Percentiles rank a stretch among this genome's conserved stretches.
phyloP scores from a whole-genome alignment of 2,113 vertebrate genomes.

The Athene cunicularia region DNA sequence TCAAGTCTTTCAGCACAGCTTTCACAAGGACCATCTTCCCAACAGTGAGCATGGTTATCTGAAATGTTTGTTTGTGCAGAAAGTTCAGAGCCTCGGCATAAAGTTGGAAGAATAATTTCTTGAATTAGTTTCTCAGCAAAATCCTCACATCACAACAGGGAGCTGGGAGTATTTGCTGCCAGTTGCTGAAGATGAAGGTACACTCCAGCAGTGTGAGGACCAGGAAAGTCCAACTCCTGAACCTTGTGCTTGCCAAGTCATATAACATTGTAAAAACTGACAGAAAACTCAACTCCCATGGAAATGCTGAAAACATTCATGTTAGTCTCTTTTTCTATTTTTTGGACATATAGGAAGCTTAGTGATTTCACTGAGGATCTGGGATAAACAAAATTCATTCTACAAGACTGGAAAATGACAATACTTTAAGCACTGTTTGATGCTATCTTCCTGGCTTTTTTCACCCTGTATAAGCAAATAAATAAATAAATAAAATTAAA shows the following conservation, averaged over 20 bases:
- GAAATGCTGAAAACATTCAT: background rate
- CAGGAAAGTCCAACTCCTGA: background rate
- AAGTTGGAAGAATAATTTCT: background rate
- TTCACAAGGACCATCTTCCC: background rate
- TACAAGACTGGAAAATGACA: background rate
- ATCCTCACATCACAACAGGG: background rate
- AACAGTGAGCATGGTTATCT: rapidly evolving
- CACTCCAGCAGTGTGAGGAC: background rate
- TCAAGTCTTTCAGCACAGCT: background rate
- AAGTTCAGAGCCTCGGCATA: background rate
- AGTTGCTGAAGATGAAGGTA: background rate
- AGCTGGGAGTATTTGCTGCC: background rate
- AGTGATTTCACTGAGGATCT: background rate
- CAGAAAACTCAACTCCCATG: background rate
- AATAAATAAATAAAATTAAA: background rate
- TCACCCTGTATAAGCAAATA: background rate
- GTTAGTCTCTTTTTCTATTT: background rate
- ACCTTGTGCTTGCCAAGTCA: background rate
- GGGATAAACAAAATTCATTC: background rate
- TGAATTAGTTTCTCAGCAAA: background rate
- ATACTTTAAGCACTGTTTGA: background rate
- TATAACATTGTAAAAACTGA: background rate
- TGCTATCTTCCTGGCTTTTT: background rate
- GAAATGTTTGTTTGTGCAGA: background rate
- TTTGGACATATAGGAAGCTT: background rate